phyloP scores from a whole-genome alignment of 2,113 vertebrate genomes.

The Maccullochella peelii region DNA sequence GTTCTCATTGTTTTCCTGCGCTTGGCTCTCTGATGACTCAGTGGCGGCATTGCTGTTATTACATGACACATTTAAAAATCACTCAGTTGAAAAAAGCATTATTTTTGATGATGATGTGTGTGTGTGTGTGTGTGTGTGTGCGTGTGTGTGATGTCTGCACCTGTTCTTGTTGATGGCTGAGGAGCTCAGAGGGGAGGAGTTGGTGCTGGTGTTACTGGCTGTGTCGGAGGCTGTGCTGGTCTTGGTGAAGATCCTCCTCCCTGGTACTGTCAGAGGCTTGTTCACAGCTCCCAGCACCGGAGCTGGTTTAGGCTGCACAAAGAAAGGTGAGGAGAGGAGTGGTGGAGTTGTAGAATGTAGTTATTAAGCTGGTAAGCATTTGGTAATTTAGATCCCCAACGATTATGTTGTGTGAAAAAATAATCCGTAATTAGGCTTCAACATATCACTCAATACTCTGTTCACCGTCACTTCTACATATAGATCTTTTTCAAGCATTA shows the following conservation, averaged over 20 bases:
- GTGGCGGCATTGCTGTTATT: constrained; percentile 86
- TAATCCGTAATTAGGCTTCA: not conserved
- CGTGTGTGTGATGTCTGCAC: constrained; percentile 71
- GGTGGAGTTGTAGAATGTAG: not conserved
- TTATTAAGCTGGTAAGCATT: not conserved
- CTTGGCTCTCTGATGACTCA: constrained; percentile 89
- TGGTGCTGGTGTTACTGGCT: constrained; percentile 89
- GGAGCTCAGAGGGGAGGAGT: constrained; percentile 89
- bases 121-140: not conserved
- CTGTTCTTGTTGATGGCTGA: constrained; percentile 91
- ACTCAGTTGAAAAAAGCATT: not conserved
- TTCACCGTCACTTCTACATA: not conserved
- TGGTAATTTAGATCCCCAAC: not conserved
- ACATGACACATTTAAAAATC: not conserved
- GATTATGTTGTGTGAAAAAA: not conserved
- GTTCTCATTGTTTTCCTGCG: constrained; percentile 97
- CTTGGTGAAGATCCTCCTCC: constrained; percentile 92
- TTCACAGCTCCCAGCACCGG: constrained; percentile 94
- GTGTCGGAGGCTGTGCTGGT: constrained; percentile 86
- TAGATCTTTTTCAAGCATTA: not conserved
- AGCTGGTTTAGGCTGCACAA: constrained; percentile 90
- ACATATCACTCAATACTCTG: not conserved
- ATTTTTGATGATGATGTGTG: not conserved
- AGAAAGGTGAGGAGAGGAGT: not conserved
- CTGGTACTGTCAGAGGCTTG: constrained; percentile 94